Base-by-base conservation (phyloP, 2,797 vertebrate species). In the Acestrorhynchus altus region DNA sequence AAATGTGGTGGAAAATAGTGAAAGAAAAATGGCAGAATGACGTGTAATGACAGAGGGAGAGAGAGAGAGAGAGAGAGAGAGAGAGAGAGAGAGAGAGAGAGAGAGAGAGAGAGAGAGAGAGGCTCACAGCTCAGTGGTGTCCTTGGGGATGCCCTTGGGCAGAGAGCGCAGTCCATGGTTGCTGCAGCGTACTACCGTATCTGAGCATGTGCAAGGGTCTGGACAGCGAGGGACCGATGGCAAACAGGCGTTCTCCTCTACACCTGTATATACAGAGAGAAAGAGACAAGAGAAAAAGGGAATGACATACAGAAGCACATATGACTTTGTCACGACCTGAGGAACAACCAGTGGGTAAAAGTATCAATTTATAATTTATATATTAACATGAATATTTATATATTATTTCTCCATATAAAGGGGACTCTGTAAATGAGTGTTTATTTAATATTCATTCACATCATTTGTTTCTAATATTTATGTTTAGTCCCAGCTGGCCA, bases 61-160 rank as follows among this genome's bases (percentile, higher is more conserved):
- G 2, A 35, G 31, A 35, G 31, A 35, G 31, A 63, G 28, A 8
- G 3, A 59, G 24, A 60, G 44, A 60, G 7, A 22, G 22, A n/a
- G 12, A 52, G 39, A 31, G 49, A 57, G 64, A 12, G 51, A 24
- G 65, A 66, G 46, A 59, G 18, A 20, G 28, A 4, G 18, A 56
- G 63, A 42, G 77, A 13, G 74, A 11, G 65, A 0, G 39, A 40
- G 24, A 65, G 64, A 2, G 26, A 1, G 69, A 2, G 56, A 51
- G 47, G 95, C 98, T 97, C 88, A 99, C 98, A 99, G 93, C 90
- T 99, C 97, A 0, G 96, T 99, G 87, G 96, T 94, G 18, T 99
- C 98, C 91, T 96, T 98, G 90, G 97, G 96, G 88, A 99, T 94
- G 86, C 96, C 96, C 89, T 91, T 98, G 88, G 98, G 97, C 80